Evolutionary conservation across 2,888 invertebrate species (phyloP).

Genomic region (Parnassius mnemosyne): DNA sequence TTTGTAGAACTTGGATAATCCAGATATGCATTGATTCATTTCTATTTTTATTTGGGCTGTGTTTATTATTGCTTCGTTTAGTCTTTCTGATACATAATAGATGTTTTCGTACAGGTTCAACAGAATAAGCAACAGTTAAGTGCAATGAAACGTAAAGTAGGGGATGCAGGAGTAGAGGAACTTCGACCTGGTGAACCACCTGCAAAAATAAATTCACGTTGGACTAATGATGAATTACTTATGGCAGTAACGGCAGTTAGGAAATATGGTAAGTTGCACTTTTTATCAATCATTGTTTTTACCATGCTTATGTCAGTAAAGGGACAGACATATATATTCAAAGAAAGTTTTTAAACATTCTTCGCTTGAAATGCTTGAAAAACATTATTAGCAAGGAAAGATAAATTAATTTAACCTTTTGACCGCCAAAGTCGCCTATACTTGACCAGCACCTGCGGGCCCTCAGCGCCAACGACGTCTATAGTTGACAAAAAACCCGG

Average conservation of each 20-base stretch:
- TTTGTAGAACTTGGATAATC: conserved; percentile 70
- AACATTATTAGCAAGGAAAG: too few relatives aligned
- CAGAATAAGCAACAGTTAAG: conserved; percentile 96
- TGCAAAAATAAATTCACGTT: conserved; percentile 89
- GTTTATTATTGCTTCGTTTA: conserved; percentile 11
- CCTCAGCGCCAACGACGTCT: too few relatives aligned
- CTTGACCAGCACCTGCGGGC: too few relatives aligned
- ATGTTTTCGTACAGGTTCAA: conserved; percentile 86
- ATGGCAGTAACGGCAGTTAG: conserved; percentile 94
- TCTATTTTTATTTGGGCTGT: conserved; percentile 1
- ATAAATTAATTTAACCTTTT: too few relatives aligned
- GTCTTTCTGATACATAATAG: conserved; percentile 1
- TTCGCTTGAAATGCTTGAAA: too few relatives aligned
- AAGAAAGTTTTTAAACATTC: too few relatives aligned
- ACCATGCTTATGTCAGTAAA: too few relatives aligned
- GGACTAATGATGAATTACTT: conserved; percentile 95
- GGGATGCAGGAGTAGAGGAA: conserved; percentile 81
- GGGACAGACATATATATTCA: too few relatives aligned
- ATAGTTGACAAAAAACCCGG: too few relatives aligned
- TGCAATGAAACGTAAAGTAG: conserved; percentile 89
- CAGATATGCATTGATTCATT: conserved; percentile 53
- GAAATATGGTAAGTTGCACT: conserved; percentile 84
- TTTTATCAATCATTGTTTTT: too few relatives aligned
- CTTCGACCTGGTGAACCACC: conserved; percentile 82
- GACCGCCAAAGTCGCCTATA: too few relatives aligned